phyloP scores from a whole-genome alignment of 2,888 invertebrate genomes.

The Willowsia nigromaculata region DNA sequence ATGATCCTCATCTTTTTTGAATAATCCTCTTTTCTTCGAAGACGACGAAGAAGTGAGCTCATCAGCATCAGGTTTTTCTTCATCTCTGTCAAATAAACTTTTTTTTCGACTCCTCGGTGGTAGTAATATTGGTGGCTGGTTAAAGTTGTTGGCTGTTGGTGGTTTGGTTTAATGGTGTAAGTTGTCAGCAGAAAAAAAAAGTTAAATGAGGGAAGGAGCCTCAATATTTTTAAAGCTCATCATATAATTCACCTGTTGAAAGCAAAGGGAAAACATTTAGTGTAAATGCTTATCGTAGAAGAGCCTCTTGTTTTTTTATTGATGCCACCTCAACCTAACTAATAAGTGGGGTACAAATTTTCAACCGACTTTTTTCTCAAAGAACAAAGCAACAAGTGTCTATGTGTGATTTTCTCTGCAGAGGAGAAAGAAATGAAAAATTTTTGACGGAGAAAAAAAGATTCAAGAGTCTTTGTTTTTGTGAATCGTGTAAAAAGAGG shows the following conservation, averaged over 20 bases:
- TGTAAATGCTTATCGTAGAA: neutral
- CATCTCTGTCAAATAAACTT: conserved; percentile 14
- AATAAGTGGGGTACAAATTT: conserved; percentile 31
- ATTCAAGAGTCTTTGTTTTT: conserved; percentile 22
- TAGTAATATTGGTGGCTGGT: neutral
- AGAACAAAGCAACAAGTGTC: conserved; percentile 10
- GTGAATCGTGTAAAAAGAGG: neutral
- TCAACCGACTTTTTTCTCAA: neutral
- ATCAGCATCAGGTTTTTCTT: conserved; percentile 37
- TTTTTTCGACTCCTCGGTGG: neutral
- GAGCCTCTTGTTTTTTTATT: neutral
- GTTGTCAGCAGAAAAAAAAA: neutral
- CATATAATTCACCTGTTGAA: neutral
- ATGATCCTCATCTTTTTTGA: conserved; percentile 15
- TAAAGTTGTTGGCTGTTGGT: neutral
- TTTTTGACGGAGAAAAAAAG: conserved; percentile 40
- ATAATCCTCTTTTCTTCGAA: neutral
- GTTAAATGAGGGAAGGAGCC: conserved; percentile 28
- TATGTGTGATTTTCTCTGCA: neutral
- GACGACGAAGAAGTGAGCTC: conserved; percentile 3
- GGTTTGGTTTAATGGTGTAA: conserved; percentile 11
- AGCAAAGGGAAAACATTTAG: neutral
- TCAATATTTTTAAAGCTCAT: neutral
- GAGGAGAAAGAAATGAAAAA: conserved; percentile 29
- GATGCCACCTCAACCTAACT: conserved; percentile 33